Percentiles rank a stretch among this genome's conserved stretches.
phyloP scores from a whole-genome alignment of 1,140 invertebrate genomes.

The Carposina sasakii region DNA sequence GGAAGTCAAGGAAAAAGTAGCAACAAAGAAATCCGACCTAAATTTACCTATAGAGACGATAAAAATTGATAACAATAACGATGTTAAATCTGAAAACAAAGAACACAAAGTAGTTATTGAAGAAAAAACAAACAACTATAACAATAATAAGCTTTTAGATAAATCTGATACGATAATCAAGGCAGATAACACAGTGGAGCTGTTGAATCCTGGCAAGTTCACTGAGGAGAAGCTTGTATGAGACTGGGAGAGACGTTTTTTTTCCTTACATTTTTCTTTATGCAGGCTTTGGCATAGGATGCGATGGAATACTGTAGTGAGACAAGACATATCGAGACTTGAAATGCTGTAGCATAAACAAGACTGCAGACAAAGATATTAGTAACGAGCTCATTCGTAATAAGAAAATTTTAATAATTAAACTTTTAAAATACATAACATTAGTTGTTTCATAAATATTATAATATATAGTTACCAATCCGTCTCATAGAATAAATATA shows the following conservation, averaged over 20 bases:
- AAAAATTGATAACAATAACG: conserved; percentile 50
- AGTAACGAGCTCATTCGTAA: too few relatives aligned
- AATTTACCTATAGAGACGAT: conserved; percentile 29
- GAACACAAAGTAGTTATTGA: conserved; percentile 33
- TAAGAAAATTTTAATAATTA: too few relatives aligned
- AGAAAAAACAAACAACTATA: conserved; percentile 34
- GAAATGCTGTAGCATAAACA: conserved; percentile 46
- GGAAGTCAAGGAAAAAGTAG: conserved; percentile 14
- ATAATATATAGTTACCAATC: conserved; percentile 16
- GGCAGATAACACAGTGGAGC: conserved; percentile 32
- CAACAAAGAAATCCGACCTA: conserved; percentile 44
- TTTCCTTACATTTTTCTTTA: conserved; percentile 46
- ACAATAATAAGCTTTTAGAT: conserved; percentile 40
- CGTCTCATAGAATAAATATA: conserved; percentile 13
- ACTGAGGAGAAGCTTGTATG: conserved; percentile 68
- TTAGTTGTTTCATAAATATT: too few relatives aligned
- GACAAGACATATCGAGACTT: conserved; percentile 55
- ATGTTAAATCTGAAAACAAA: conserved; percentile 26
- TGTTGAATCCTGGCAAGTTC: conserved; percentile 53
- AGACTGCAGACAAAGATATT: conserved; percentile 46
- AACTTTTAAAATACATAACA: too few relatives aligned
- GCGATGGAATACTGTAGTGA: conserved; percentile 30
- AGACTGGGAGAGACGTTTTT: conserved; percentile 46
- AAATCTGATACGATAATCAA: conserved; percentile 27
- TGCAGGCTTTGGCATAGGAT: conserved; percentile 40